Conservation (phyloP, 2,113 vertebrate genomes). For the Suricata suricatta region DNA sequence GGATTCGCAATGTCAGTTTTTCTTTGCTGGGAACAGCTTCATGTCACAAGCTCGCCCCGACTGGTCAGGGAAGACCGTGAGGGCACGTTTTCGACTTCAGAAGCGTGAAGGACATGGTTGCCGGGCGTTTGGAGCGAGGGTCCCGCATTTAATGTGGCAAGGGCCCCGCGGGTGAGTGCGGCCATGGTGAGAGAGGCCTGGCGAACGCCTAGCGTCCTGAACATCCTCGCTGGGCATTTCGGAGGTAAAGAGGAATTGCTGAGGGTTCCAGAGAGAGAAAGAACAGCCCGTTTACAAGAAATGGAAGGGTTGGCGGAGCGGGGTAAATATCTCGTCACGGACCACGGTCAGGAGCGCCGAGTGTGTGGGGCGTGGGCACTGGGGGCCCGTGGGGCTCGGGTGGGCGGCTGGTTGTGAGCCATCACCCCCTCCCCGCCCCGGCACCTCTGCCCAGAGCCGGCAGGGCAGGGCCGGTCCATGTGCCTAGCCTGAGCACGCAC, state of each 20-base stretch:
- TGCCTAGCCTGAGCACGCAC: background rate
- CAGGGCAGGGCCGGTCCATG: background rate
- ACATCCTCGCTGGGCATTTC: background rate
- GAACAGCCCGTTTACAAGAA: background rate
- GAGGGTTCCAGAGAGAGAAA: background rate
- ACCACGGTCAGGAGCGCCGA: rapidly evolving
- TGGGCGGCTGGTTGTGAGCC: background rate
- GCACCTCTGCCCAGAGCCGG: rapidly evolving
- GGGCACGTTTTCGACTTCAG: background rate
- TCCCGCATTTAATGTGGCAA: rapidly evolving
- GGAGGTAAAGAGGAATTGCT: background rate
- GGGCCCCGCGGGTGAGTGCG: rapidly evolving
- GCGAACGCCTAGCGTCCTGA: background rate
- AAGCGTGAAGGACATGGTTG: no score
- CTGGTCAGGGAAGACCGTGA: background rate
- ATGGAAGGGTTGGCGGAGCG: background rate
- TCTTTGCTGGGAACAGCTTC: background rate
- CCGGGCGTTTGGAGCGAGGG: background rate
- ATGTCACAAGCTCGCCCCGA: background rate
- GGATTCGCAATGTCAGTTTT: background rate
- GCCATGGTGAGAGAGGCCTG: background rate
- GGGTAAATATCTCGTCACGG: rapidly evolving
- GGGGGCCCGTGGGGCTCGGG: no score
- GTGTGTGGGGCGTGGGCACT: rapidly evolving
- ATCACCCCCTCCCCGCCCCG: rapidly evolving